Base-by-base conservation (phyloP, 2,113 vertebrate genomes). In the Paralichthys olivaceus region DNA sequence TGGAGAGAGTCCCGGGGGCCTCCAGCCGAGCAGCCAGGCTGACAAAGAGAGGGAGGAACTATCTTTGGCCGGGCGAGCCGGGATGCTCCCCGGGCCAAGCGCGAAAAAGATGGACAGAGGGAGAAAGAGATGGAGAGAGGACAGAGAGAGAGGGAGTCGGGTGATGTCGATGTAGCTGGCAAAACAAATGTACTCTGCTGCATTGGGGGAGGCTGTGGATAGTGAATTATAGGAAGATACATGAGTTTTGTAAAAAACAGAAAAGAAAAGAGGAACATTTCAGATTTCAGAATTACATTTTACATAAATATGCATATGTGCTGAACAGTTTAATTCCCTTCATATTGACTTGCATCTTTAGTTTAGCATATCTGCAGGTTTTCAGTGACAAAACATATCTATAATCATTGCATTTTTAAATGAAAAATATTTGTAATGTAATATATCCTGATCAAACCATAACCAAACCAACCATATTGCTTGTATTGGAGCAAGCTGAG, bases 1-100 rank as follows among this genome's bases (percentile, higher is more conserved):
- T 75, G 57, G 54, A 85, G 64, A 81, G 54, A 66, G 66, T 11
- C 37, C 82, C 70, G 17, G 26, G 74, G 78, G 85, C 69, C 58
- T 43, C 5, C 12, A 28, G 69, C 62, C 55, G 68, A 84, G 70
- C 79, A 82, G 81, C 74, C 69, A 79, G 70, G 69, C 75, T 75
- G 75, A 64, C 66, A 69, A 32, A 22, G 51, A 76, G 54, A 58
- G 64, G 25, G 49, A 29, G 59, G 56, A 64, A 69, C 69, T 75
- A 77, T 87, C 83, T 84, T 77, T 82, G 78, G 74, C 69, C 57
- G 29, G 45, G 29, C 54, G 20, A 78, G 76, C 25, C 19, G 32
- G 29, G 54, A 69, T 58, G 29, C 34, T 84, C 74, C 55, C 47
- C 7, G 28, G 53, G 62, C 78, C 66, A 88, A 81, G 47, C 49